Base-by-base conservation (phyloP, 1,140 invertebrate species). In the Drosophila ercepeae region DNA sequence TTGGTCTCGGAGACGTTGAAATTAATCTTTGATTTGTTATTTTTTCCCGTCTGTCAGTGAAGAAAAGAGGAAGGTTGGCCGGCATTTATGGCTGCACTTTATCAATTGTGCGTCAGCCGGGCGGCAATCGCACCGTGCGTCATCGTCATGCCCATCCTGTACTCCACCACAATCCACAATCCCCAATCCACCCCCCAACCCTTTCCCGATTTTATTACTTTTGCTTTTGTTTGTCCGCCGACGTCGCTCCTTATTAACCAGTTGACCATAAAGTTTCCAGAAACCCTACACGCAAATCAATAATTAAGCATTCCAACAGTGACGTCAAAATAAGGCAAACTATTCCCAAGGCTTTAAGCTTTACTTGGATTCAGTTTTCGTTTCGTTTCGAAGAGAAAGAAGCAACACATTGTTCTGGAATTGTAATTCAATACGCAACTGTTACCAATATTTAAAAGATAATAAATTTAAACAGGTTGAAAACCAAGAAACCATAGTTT, bases 91-190 rank as follows among this genome's bases (percentile, higher is more conserved):
- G 65, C 75, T 74, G 75, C 76, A 75, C 55, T 78, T 78, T 70
- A 78, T 78, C 76, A 78, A 78, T 78, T 79, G 53, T 78, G 70
- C 76, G 76, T 78, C 76, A 79, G 42, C 46, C 45, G 14, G 39
- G 39, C 49, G 58, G 44, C 68, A 72, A 72, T 53, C 69, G 59
- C 27, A 54, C 32, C 54, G 75, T 78, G 75, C 75, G 75, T 78
- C 75, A 78, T 78, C 51, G 57, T 41, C 70, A 74, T 51, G 45
- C 54, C 41, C 58, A 32, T 21, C 50, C 36, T 51, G 29, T 50
- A 21, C 29, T 36, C 18, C 54, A 18, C n/a, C n/a, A n/a, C n/a
- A n/a, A n/a, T n/a, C n/a, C n/a, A n/a, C n/a, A n/a, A n/a, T n/a
- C n/a, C n/a, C n/a, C 49, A 8, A 4, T 1, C 29, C 52, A 16